Evolutionary conservation across 2,113 vertebrate genomes (phyloP).

Genomic region (Pogonocichla stellata): DNA sequence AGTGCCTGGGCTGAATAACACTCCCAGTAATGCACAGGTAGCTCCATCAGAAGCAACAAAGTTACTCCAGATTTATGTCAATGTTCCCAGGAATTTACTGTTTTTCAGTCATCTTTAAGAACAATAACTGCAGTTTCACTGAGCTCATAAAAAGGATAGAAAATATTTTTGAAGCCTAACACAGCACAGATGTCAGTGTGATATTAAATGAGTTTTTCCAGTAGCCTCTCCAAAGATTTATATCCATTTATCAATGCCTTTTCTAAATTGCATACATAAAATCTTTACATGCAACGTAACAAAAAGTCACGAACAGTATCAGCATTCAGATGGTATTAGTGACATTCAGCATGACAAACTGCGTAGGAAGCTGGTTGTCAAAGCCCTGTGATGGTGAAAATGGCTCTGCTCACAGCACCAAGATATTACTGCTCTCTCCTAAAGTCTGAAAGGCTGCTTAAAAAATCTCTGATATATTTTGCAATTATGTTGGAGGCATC

Average conservation of each 20-base stretch:
- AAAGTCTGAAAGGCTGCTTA: slow-evolving; percentile 23
- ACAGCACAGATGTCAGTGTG: background rate
- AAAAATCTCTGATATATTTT: slow-evolving; percentile 32
- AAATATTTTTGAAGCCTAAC: slow-evolving; percentile 18
- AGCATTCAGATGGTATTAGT: slow-evolving; percentile 53
- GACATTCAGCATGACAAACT: slow-evolving; percentile 54
- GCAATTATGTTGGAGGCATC: slow-evolving; percentile 36
- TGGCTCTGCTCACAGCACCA: slow-evolving; percentile 44
- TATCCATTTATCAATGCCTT: slow-evolving; percentile 36
- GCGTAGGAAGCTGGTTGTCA: slow-evolving; percentile 62
- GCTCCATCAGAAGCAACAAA: background rate
- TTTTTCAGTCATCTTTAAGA: background rate
- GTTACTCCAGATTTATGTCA: slow-evolving; percentile 1
- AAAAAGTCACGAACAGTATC: slow-evolving; percentile 48
- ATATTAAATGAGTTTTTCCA: background rate
- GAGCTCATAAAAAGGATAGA: background rate
- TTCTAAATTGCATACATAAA: slow-evolving; percentile 56
- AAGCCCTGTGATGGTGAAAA: slow-evolving; percentile 61
- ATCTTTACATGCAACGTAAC: slow-evolving; percentile 35
- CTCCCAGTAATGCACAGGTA: background rate
- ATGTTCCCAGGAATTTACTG: background rate
- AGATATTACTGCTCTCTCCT: slow-evolving; percentile 52
- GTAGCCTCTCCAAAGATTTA: slow-evolving; percentile 30
- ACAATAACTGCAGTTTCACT: background rate
- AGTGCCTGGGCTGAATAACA: background rate